These are phyloP conservation scores for Oedothorax gibbosus DNA, from an alignment of 1,140 invertebrate genomes.

Conservation along the genomic window DNA sequence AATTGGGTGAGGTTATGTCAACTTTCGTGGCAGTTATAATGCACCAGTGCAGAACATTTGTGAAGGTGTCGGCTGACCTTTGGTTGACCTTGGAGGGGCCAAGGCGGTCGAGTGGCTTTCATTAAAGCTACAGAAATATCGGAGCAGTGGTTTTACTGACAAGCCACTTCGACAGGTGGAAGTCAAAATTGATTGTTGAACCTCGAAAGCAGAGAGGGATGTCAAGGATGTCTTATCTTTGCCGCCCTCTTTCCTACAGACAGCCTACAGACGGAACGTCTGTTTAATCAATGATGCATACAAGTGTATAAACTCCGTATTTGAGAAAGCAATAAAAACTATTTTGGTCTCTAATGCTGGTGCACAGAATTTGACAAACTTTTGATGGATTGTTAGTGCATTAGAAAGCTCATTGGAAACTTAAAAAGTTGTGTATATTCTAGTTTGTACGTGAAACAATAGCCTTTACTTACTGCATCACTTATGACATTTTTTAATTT, in stretches of 20 bases:
- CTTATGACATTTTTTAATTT: too few species aligned
- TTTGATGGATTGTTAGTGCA: too few species aligned
- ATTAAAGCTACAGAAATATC: conserved; percentile 48
- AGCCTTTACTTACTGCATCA: too few species aligned
- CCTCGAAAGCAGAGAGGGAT: conserved; percentile 14
- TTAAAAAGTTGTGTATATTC: too few species aligned
- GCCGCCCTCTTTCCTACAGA: conserved; percentile 30
- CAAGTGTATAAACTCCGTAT: too few species aligned
- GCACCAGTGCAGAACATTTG: conserved; percentile 41
- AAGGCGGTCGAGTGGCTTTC: conserved; percentile 35
- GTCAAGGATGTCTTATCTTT: conserved; percentile 29
- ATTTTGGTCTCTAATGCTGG: too few species aligned
- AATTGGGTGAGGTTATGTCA: conserved; percentile 46
- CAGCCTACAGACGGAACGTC: conserved; percentile 31
- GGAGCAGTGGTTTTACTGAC: conserved; percentile 41
- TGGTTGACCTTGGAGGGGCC: conserved; percentile 35
- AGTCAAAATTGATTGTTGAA: conserved; percentile 57
- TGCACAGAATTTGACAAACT: too few species aligned
- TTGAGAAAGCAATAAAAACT: too few species aligned
- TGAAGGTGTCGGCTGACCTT: conserved; percentile 49
- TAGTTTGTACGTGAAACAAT: too few species aligned
- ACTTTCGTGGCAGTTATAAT: conserved; percentile 14
- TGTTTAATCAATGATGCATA: too few species aligned
- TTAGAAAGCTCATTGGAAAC: too few species aligned
- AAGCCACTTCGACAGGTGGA: conserved; percentile 55